Base-by-base conservation (phyloP, 2,888 invertebrate species). In the Drosophila pegasa region DNA sequence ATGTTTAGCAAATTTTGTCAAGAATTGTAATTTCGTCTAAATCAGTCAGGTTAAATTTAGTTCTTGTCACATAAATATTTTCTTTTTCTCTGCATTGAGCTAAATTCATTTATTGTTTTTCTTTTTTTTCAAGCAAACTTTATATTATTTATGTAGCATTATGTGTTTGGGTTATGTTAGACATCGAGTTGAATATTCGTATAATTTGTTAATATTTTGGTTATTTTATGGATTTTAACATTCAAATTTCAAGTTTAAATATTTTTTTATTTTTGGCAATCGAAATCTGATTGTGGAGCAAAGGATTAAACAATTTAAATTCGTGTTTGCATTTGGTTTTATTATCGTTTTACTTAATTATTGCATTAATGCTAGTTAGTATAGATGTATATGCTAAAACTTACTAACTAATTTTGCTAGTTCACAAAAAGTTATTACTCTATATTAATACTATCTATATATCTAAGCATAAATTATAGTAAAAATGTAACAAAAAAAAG, bases 161-260 rank as follows among this genome's bases (percentile, higher is more conserved):
- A 14, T 10, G 31, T 12, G 31, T 12, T 45, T 35, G 2, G 60
- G 12, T 56, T 83, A 77, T 58, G 18, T 33, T 81, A 78, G 86
- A 79, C 86, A 79, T 69, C 55, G 57, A 79, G 56, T 29, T 38
- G 25, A 59, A 38, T 73, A 64, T 50, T 43, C 57, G 16, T 71
- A 47, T 37, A 37, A 56, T 54, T 40, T 25, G 7, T 22, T 41
- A n/a, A n/a, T n/a, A 25, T 55, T 18, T 29, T 9, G 41, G 14
- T 43, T 31, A 40, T n/a, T 22, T 16, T 22, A 31, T 22, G 22
- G 37, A 14, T 31, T 25, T 16, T 14, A 37, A 35, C 27, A 18
- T 27, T 50, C 22, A 40, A 16, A 16, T 14, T 40, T 4, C 27
- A 22, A 7, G 29, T 29, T 8, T 29, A 4, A 7, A 8, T 8